Evolutionary conservation across 2,113 vertebrate genomes (phyloP).

Genomic region (Phylloscopus whistleri): DNA sequence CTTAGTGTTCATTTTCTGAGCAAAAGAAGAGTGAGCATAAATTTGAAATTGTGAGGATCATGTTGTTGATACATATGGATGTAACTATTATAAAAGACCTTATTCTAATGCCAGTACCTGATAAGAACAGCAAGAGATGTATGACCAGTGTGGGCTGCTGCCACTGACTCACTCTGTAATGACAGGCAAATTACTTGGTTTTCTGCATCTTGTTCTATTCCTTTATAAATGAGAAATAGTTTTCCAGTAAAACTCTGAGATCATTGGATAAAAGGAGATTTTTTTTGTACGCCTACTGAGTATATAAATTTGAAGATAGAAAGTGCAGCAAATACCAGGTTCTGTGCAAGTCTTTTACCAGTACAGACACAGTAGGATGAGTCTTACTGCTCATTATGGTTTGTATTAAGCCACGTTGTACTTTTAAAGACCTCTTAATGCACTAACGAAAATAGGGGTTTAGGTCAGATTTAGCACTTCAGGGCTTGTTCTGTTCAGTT

Average conservation of each 20-base stretch:
- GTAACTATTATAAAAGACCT: constrained; percentile 32
- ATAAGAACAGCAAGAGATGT: constrained; percentile 56
- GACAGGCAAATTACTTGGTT: constrained; percentile 66
- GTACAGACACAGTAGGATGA: background rate
- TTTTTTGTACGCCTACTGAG: constrained; percentile 20
- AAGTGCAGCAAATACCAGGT: constrained; percentile 24
- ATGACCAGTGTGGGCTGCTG: constrained; percentile 66
- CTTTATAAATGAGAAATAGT: constrained; percentile 54
- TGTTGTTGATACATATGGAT: constrained; percentile 38
- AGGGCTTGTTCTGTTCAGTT: background rate
- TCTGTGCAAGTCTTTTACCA: background rate
- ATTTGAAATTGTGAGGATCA: background rate
- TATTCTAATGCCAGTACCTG: constrained; percentile 44
- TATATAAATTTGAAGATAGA: constrained; percentile 50
- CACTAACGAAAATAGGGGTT: background rate
- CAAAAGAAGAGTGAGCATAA: background rate
- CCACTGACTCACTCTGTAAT: constrained; percentile 61
- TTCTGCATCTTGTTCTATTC: constrained; percentile 41
- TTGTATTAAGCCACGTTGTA: background rate
- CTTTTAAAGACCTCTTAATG: background rate
- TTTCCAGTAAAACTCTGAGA: constrained; percentile 43
- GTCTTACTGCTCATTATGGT: background rate
- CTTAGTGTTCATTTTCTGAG: background rate
- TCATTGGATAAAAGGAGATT: constrained; percentile 23
- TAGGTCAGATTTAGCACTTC: background rate